These are phyloP conservation scores for Bombus waltoni DNA, from an alignment of 1,140 invertebrate genomes.

Conservation along the genomic window DNA sequence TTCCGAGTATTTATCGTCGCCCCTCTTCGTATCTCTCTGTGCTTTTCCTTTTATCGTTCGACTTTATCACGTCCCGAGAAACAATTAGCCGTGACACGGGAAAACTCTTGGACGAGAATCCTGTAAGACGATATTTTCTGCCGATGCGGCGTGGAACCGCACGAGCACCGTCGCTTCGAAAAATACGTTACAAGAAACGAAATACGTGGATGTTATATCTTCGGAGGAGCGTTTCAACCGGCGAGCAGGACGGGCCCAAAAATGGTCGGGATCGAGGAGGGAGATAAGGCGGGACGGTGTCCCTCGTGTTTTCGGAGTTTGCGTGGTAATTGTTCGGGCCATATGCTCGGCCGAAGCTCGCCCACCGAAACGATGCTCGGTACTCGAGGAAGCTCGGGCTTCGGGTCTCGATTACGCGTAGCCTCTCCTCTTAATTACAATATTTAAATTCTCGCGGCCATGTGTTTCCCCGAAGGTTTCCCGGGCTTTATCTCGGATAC, in stretches of 20 bases:
- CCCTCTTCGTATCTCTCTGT: neutral
- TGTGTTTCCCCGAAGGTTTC: slow-evolving; percentile 64
- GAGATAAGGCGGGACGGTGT: slow-evolving; percentile 52
- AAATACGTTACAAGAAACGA: slow-evolving; percentile 48
- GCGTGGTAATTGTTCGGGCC: slow-evolving; percentile 66
- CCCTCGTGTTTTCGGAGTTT: slow-evolving; percentile 53
- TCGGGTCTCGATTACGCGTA: slow-evolving; percentile 68
- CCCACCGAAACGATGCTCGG: slow-evolving; percentile 66
- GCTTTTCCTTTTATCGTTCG: neutral
- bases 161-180: neutral
- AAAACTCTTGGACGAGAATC: slow-evolving; percentile 2
- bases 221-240: slow-evolving; percentile 28
- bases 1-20: neutral
- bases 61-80: neutral
- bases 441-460: slow-evolving; percentile 78
- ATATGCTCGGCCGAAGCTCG: slow-evolving; percentile 71
- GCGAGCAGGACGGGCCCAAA: slow-evolving; percentile 6
- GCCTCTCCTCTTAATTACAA: slow-evolving; percentile 76
- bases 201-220: slow-evolving; percentile 39
- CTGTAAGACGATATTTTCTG: slow-evolving; percentile 2
- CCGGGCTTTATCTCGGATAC: slow-evolving; percentile 9
- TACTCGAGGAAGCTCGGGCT: slow-evolving; percentile 61
- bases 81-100: slow-evolving; percentile 6
- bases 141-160: no score
- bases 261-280: slow-evolving; percentile 53